Conservation (phyloP, 2,113 vertebrate genomes). For the Corydoras maculifer region DNA sequence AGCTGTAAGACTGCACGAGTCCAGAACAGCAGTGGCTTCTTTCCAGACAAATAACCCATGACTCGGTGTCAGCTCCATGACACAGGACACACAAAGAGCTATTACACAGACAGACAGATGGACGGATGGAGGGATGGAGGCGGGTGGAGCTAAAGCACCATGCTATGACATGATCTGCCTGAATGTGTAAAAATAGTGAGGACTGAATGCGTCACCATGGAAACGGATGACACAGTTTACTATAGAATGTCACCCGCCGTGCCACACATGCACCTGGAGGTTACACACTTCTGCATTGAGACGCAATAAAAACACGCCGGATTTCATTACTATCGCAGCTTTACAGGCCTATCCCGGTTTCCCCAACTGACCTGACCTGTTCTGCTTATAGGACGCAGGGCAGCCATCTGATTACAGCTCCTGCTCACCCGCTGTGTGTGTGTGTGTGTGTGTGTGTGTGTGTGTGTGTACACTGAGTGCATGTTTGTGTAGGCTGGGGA, state of each 20-base stretch:
- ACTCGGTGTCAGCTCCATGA: constrained; percentile 1
- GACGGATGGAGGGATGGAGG: not conserved
- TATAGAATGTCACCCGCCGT: not conserved
- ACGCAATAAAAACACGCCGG: too few species aligned
- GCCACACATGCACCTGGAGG: not conserved
- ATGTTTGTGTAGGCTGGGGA: constrained; percentile 15
- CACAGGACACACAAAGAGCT: not conserved
- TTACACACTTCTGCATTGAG: too few species aligned
- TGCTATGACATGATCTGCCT: not conserved
- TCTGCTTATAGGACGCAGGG: constrained; percentile 1
- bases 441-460: constrained; percentile 1
- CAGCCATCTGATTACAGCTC: not conserved
- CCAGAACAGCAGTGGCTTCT: not conserved
- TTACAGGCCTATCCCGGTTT: too few species aligned
- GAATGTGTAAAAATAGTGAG: not conserved
- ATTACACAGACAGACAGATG: constrained; percentile 2
- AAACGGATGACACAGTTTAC: constrained; percentile 19
- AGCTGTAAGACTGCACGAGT: too few species aligned
- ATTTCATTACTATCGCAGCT: too few species aligned
- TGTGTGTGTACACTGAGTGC: constrained; percentile 16
- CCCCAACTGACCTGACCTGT: constrained; percentile 8
- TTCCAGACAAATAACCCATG: constrained; percentile 8
- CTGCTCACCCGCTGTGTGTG: not conserved
- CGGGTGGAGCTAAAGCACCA: not conserved
- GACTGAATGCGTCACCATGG: constrained; percentile 4